A percentile compares a stretch with the other conserved stretches of the same genome.
phyloP scores from a whole-genome alignment of 1,140 invertebrate species.

The Solen grandis region DNA sequence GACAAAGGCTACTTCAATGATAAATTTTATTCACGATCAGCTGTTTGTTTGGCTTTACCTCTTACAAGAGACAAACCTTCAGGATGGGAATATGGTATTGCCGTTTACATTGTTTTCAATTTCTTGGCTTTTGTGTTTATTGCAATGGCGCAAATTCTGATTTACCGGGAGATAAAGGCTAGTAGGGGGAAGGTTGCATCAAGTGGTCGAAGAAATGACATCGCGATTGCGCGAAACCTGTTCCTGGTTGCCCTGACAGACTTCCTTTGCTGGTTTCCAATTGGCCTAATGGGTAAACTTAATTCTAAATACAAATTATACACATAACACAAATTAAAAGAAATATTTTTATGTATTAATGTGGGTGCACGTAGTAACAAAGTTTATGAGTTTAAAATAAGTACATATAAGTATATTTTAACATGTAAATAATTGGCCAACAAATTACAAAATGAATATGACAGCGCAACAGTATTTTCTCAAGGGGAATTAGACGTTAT shows the following conservation, averaged over 20 bases:
- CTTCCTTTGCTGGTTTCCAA: conserved; percentile 70
- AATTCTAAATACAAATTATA: no score
- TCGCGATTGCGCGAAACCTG: conserved; percentile 60
- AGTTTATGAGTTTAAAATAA: no score
- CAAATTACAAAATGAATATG: no score
- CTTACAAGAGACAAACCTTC: conserved; percentile 42
- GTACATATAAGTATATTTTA: no score
- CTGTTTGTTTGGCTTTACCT: conserved; percentile 62
- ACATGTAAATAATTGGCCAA: no score
- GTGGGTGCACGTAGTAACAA: no score
- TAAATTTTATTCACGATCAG: conserved; percentile 60
- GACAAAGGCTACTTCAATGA: conserved; percentile 39
- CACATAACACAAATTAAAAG: no score
- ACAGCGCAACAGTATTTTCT: no score
- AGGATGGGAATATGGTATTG: conserved; percentile 60
- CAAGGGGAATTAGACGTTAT: no score
- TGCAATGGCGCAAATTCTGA: conserved; percentile 58
- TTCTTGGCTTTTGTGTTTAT: conserved; percentile 63
- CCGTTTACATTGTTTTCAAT: conserved; percentile 64
- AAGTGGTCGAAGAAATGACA: conserved; percentile 16
- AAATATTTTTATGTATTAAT: no score
- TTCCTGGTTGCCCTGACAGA: conserved; percentile 61
- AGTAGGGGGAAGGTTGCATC: neutral
- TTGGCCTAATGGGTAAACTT: conserved; percentile 65
- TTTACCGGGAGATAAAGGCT: conserved; percentile 41